Conservation (phyloP, 2,888 invertebrate genomes). For the Trichopoda pennipes region DNA sequence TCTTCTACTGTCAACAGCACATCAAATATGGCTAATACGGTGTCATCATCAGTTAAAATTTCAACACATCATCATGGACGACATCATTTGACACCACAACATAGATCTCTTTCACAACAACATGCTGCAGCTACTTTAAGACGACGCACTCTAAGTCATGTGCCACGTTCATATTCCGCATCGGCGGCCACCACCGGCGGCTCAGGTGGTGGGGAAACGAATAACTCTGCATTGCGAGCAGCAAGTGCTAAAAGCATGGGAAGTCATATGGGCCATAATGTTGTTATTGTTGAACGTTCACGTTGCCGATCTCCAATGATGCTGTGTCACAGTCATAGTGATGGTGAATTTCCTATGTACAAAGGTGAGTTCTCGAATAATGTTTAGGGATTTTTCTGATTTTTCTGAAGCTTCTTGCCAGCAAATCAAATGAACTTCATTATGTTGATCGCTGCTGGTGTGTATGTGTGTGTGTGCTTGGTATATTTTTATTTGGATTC, state of each 20-base stretch:
- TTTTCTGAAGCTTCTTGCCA: too few relatives aligned
- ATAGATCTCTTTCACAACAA: constrained; percentile 66
- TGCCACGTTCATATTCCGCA: constrained; percentile 77
- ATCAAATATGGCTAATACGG: constrained; percentile 58
- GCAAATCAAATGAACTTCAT: too few relatives aligned
- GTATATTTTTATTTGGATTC: too few relatives aligned
- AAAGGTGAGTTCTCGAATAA: constrained; percentile 83
- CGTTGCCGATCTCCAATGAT: constrained; percentile 88
- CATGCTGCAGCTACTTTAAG: constrained; percentile 75
- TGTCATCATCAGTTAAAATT: constrained; percentile 54
- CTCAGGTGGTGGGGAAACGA: constrained; percentile 34
- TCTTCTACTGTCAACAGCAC: constrained; percentile 64
- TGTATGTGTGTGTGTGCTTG: too few relatives aligned
- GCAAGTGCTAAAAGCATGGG: constrained; percentile 33
- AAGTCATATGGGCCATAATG: constrained; percentile 37
- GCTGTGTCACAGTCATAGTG: constrained; percentile 92
- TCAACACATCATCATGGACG: constrained; percentile 67
- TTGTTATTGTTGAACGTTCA: constrained; percentile 80
- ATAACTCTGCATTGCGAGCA: constrained; percentile 49
- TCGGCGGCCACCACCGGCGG: constrained; percentile 69
- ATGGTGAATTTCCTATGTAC: constrained; percentile 92
- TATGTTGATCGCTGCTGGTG: too few relatives aligned
- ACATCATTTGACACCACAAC: constrained; percentile 70
- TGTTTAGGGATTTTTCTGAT: too few relatives aligned
- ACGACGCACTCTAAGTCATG: constrained; percentile 77